Percentiles rank a stretch among this genome's conserved stretches.
Conservation (phyloP, 2,888 invertebrate genomes). For the Folsomia manolachei region DNA sequence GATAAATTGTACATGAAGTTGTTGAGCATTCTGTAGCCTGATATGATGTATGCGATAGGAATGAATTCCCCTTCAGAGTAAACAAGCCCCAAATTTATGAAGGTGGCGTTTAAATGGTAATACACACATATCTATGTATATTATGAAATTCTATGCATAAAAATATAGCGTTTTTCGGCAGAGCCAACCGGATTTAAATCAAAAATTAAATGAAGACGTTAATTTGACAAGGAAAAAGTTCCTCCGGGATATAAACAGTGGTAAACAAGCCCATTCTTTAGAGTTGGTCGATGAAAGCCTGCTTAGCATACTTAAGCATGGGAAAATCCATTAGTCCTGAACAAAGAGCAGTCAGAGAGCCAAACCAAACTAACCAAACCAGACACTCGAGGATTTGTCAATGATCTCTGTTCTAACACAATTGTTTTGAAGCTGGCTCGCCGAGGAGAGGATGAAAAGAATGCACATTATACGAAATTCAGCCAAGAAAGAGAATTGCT, state of each 20-base stretch:
- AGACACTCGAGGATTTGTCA: conserved; percentile 18
- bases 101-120: no score
- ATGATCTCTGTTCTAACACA: conserved; percentile 8
- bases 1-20: background rate
- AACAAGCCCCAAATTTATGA: background rate
- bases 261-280: background rate
- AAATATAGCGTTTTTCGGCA: background rate
- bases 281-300: background rate
- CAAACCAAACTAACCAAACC: conserved; percentile 9
- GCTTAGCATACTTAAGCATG: conserved; percentile 31
- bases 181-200: background rate
- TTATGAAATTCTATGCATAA: background rate
- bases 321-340: conserved; percentile 14
- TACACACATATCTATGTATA: no score
- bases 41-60: background rate
- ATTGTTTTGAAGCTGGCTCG: no score
- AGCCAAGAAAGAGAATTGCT: background rate
- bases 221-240: conserved; percentile 13
- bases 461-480: background rate
- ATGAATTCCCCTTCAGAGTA: background rate
- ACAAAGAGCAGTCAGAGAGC: conserved; percentile 1
- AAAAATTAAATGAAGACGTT: conserved; percentile 14
- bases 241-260: background rate
- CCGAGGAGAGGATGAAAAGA: background rate
- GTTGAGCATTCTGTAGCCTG: background rate